These are phyloP conservation scores for Augochlora pura DNA, from an alignment of 1,140 invertebrate species.

Conservation along the genomic window DNA sequence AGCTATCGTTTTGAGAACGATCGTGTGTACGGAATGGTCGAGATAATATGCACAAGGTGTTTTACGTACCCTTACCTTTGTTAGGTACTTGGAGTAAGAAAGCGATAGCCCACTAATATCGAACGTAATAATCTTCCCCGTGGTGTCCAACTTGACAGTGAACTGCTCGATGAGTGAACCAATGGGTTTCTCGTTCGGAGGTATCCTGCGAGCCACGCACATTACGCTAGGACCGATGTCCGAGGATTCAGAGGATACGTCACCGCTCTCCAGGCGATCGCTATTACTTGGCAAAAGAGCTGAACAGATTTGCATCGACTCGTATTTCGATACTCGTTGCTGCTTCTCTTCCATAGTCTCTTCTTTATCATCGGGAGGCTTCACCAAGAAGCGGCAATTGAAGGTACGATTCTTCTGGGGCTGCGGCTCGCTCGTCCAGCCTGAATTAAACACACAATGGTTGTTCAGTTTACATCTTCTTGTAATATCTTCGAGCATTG, in stretches of 20 bases:
- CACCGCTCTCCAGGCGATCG: slow-evolving; percentile 80
- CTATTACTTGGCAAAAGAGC: slow-evolving; percentile 80
- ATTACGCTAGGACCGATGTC: slow-evolving; percentile 85
- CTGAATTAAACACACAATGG: slow-evolving; percentile 57
- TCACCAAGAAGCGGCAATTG: slow-evolving; percentile 91
- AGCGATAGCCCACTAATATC: slow-evolving; percentile 87
- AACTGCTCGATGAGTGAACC: slow-evolving; percentile 90
- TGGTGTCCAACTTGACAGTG: slow-evolving; percentile 93
- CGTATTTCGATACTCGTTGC: slow-evolving; percentile 87
- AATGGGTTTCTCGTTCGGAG: slow-evolving; percentile 89
- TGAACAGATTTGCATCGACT: slow-evolving; percentile 87
- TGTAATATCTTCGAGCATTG: no score
- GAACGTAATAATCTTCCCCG: slow-evolving; percentile 90
- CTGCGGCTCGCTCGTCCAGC: slow-evolving; percentile 81
- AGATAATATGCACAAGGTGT: neutral
- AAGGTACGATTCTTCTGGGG: slow-evolving; percentile 85
- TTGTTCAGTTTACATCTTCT: neutral
- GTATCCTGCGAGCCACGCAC: slow-evolving; percentile 92
- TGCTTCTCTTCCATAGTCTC: slow-evolving; percentile 90
- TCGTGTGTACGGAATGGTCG: neutral
- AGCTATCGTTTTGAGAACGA: no score
- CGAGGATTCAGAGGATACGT: slow-evolving; percentile 78
- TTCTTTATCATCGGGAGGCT: slow-evolving; percentile 88
- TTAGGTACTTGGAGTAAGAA: slow-evolving; percentile 84
- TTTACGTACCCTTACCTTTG: slow-evolving; percentile 81